Conservation (phyloP, 2,113 vertebrate species). For the Fukomys damarensis region DNA sequence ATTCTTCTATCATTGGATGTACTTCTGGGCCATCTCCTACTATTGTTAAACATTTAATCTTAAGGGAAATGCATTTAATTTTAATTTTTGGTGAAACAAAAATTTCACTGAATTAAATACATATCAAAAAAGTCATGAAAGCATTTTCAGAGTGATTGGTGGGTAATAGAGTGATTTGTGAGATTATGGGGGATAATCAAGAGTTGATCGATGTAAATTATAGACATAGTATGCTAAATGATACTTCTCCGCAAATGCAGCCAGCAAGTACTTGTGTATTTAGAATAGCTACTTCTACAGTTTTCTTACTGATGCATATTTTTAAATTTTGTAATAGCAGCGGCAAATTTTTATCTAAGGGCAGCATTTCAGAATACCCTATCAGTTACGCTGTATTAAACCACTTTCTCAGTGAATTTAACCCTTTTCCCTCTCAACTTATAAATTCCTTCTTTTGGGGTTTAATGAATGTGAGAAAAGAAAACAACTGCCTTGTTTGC, state of each 20-base stretch:
- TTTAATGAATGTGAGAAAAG: not conserved
- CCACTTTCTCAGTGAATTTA: not conserved
- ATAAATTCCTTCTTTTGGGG: not conserved
- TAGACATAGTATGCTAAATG: conserved; percentile 42
- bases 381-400: not conserved
- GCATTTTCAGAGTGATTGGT: conserved; percentile 56
- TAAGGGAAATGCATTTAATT: conserved; percentile 22
- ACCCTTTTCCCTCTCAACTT: not conserved
- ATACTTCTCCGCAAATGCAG: conserved; percentile 38
- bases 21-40: not conserved
- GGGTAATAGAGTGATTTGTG: too few species aligned
- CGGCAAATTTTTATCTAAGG: conserved; percentile 12
- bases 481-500: not conserved
- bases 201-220: conserved; percentile 75
- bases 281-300: conserved; percentile 44
- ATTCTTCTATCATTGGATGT: not conserved
- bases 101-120: not conserved
- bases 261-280: conserved; percentile 33
- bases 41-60: conserved; percentile 21
- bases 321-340: conserved; percentile 52
- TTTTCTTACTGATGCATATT: conserved; percentile 53
- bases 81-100: conserved; percentile 53
- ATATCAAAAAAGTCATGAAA: not conserved
- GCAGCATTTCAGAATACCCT: conserved; percentile 17
- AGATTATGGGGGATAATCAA: conserved; percentile 62